Conservation (phyloP, 2,888 invertebrate genomes). For the Chaetogeoica ovagalla region DNA sequence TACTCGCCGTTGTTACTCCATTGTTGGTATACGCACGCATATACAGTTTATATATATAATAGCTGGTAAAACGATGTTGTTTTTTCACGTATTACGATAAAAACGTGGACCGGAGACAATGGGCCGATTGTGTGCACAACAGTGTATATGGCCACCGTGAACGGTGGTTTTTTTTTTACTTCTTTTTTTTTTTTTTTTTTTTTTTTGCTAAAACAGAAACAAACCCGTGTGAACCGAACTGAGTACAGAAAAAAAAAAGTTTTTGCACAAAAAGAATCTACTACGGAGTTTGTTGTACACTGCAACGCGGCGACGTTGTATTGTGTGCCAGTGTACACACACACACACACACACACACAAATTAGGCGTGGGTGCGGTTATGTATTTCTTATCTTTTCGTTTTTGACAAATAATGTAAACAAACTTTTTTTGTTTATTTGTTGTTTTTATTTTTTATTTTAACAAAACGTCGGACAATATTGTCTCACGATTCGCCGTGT, state of each 20-base stretch:
- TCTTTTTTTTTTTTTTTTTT: too few relatives aligned
- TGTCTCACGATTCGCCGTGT: conserved; percentile 28
- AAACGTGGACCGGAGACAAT: conserved; percentile 44
- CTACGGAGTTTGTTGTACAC: not conserved
- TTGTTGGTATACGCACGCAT: conserved; percentile 31
- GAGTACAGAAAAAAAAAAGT: conserved; percentile 38
- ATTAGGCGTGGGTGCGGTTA: conserved; percentile 41
- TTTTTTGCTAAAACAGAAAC: conserved; percentile 32
- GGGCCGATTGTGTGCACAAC: conserved; percentile 41
- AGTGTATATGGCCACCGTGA: conserved; percentile 11
- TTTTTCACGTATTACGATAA: conserved; percentile 14
- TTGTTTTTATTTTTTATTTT: not conserved
- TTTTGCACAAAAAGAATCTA: conserved; percentile 32
- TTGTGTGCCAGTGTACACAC: too few relatives aligned
- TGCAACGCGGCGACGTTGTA: too few relatives aligned
- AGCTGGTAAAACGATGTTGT: conserved; percentile 14
- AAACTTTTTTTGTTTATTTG: conserved; percentile 3
- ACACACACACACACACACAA: not conserved
- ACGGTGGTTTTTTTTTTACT: conserved; percentile 29
- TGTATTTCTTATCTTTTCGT: conserved; percentile 35
- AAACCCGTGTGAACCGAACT: conserved; percentile 43
- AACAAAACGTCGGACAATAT: not conserved
- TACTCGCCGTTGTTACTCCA: not conserved
- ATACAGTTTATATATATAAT: not conserved
- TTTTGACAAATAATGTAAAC: conserved; percentile 29